Evolutionary conservation across 2,888 invertebrate genomes (phyloP), one percentile per base, ranked within the genome.

Genomic region (Abrostola triplasia): DNA sequence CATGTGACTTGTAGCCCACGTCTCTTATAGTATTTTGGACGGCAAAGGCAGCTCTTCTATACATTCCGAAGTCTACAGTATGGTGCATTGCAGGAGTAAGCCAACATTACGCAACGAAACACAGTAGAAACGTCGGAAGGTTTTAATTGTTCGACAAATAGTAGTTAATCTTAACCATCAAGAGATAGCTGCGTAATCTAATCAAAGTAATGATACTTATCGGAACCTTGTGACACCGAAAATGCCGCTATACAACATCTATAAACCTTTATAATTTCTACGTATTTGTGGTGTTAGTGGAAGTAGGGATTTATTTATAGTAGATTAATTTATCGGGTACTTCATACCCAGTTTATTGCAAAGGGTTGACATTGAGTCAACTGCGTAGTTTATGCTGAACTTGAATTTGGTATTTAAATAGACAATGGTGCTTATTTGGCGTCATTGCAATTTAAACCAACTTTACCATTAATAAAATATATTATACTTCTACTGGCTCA

Each of bases 131-230:
- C 82, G 81, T 77, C 77, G 81, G 83, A 73, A 83, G 80, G 81
- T 85, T 82, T 77, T 83, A 85, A 85, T 85, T 85, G 85, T 82
- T 82, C 67, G 81, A 80, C 88, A 91, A 90, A 92, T 92, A 89
- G 94, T 93, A 94, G 92, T 92, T 93, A 90, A 92, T 93, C 92
- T 90, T 84, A 73, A 84, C 84, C 87, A 93, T 92, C 90, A 88
- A 85, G 76, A 81, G 91, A 92, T 93, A 93, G 83, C 76, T 49
- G 13, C 64, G 35, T 78, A 80, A 92, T 92, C 92, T 92, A 82
- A 92, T 93, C 92, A 83, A 67, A 82, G 71, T 79, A 80, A 47
- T 68, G 87, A 89, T 88, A 81, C 76, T 88, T 88, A 92, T 92
- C 90, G 80, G 70, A 64, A 85, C 86, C 85, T 88, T 84, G 89